These are phyloP conservation scores for Eledone cirrhosa DNA, from an alignment of 2,888 invertebrate genomes.

Conservation along the genomic window DNA sequence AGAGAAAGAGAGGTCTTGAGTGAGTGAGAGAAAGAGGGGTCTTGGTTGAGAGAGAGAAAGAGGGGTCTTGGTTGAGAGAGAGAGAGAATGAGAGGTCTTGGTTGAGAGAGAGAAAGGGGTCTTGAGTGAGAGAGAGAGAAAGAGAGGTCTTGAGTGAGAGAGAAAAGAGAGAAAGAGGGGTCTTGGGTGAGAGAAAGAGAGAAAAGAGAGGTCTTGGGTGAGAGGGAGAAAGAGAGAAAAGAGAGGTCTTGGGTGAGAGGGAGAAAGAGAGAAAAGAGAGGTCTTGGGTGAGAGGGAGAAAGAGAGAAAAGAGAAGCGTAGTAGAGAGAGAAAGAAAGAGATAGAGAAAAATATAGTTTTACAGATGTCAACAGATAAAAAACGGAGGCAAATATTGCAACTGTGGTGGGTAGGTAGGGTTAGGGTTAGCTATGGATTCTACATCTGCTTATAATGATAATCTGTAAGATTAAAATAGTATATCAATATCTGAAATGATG, in stretches of 20 bases:
- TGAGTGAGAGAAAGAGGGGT: background rate
- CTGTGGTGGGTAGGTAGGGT: too few relatives aligned
- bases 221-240: background rate
- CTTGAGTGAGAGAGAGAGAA: background rate
- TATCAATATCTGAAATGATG: too few relatives aligned
- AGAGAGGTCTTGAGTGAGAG: background rate
- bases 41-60: background rate
- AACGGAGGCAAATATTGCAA: too few relatives aligned
- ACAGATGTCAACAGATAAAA: too few relatives aligned
- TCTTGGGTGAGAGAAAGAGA: too few relatives aligned
- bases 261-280: background rate
- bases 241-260: background rate
- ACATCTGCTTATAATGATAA: too few relatives aligned
- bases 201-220: background rate
- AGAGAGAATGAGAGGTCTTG: background rate
- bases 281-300: background rate
- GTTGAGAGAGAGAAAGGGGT: background rate
- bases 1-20: background rate
- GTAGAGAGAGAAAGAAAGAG: background rate
- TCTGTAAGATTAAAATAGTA: too few relatives aligned
- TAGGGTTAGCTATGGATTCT: too few relatives aligned
- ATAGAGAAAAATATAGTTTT: background rate
- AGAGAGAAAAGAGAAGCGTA: background rate
- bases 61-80: background rate
- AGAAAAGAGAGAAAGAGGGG: background rate